Conservation (phyloP, 2,113 vertebrate genomes). For the Phyllostomus hastatus region DNA sequence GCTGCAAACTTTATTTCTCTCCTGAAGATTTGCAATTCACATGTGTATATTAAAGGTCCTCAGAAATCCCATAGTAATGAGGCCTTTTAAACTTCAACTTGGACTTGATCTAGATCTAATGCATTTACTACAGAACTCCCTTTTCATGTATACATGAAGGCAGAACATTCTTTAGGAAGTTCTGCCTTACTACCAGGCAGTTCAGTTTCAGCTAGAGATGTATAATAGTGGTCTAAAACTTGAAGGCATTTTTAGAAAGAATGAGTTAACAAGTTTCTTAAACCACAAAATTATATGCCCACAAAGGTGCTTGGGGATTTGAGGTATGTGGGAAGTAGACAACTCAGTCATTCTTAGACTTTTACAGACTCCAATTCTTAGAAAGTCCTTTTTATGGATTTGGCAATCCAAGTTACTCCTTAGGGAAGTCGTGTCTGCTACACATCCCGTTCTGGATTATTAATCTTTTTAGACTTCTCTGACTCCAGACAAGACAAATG, state of each 20-base stretch:
- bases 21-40: not conserved
- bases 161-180: not conserved
- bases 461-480: slow-evolving; percentile 14
- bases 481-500: not conserved
- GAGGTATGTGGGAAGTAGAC: slow-evolving; percentile 47
- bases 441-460: not conserved
- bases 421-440: not conserved
- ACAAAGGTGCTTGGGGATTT: slow-evolving; percentile 48
- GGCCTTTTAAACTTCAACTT: not conserved
- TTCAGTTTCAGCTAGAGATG: not conserved
- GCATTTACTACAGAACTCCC: not conserved
- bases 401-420: not conserved
- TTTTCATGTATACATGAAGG: not conserved
- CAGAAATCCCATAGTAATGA: not conserved
- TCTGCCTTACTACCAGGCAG: not conserved
- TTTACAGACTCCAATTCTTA: not conserved
- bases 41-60: not conserved
- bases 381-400: slow-evolving; percentile 46
- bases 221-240: not conserved
- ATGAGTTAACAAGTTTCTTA: not conserved
- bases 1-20: not conserved
- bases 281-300: not conserved
- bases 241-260: not conserved
- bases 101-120: not conserved
- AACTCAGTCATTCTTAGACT: not conserved